These are phyloP conservation scores for Peromyscus melanophrys DNA, from an alignment of 2,797 vertebrate genomes.

Conservation along the genomic window DNA sequence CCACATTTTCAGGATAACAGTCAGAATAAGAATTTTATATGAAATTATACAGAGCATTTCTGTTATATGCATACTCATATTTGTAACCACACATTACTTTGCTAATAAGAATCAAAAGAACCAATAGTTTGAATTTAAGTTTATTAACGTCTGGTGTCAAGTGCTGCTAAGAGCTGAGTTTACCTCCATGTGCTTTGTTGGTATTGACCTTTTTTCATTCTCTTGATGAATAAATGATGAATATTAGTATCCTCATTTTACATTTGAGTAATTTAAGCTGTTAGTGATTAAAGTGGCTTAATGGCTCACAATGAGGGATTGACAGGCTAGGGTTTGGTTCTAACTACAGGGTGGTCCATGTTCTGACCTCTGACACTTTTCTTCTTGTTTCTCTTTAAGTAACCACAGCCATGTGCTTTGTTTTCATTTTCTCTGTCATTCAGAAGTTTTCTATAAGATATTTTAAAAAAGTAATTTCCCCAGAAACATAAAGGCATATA, in stretches of 20 bases:
- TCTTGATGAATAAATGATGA: neutral
- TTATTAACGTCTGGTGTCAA: slow-evolving; percentile 37
- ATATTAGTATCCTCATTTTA: neutral
- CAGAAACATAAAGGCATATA: neutral
- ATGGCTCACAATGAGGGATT: neutral
- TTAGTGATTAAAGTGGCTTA: neutral
- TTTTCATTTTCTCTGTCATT: neutral
- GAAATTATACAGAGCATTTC: neutral
- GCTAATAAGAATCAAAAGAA: neutral
- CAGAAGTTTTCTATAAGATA: neutral
- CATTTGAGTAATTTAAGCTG: neutral
- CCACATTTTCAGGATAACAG: neutral
- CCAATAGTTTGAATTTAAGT: neutral
- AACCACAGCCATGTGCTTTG: fast-evolving
- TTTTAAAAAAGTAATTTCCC: neutral
- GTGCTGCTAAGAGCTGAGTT: neutral
- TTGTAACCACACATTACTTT: neutral
- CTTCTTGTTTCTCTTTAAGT: neutral
- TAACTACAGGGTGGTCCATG: neutral
- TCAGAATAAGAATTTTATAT: neutral
- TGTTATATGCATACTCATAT: neutral
- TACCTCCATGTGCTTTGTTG: neutral
- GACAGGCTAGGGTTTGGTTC: neutral
- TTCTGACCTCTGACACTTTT: neutral
- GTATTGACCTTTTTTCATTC: neutral